Evolutionary conservation across 2,888 invertebrate species (phyloP).

Genomic region (Drosophila siamana): DNA sequence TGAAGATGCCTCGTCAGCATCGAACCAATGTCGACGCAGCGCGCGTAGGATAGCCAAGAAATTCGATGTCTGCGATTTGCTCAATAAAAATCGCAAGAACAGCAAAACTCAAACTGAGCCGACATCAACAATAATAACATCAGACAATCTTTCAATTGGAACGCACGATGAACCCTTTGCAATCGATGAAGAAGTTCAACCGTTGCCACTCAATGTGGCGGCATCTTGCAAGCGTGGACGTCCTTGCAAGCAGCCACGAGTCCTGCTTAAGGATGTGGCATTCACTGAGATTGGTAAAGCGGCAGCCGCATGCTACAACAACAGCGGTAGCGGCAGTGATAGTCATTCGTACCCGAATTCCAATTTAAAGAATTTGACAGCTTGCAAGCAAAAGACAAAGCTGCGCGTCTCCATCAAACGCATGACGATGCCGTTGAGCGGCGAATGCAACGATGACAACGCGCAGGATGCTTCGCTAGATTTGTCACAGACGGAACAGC

Average conservation of each 20-base stretch:
- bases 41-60: conserved; percentile 83
- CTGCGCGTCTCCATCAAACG: conserved; percentile 70
- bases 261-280: background rate
- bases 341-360: background rate
- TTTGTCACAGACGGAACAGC: background rate
- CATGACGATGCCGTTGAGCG: conserved; percentile 36
- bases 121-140: too few species aligned
- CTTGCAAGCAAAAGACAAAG: conserved; percentile 36
- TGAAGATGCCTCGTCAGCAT: conserved; percentile 4
- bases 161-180: background rate
- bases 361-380: background rate
- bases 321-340: conserved; percentile 12
- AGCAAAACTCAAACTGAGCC: conserved; percentile 82
- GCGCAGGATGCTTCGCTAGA: too few species aligned
- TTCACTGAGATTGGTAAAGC: background rate
- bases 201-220: background rate
- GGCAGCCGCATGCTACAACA: conserved; percentile 37
- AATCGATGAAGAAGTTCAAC: conserved; percentile 3
- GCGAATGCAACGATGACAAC: conserved; percentile 20
- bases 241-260: conserved; percentile 31
- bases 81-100: conserved; percentile 80
- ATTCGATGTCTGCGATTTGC: conserved; percentile 82
- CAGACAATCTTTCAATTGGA: background rate
- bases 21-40: conserved; percentile 81
- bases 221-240: conserved; percentile 59